Evolutionary conservation across 2,888 invertebrate species (phyloP), one percentile per base, ranked within the genome.

Genomic region (Cataglyphis albicans): DNA sequence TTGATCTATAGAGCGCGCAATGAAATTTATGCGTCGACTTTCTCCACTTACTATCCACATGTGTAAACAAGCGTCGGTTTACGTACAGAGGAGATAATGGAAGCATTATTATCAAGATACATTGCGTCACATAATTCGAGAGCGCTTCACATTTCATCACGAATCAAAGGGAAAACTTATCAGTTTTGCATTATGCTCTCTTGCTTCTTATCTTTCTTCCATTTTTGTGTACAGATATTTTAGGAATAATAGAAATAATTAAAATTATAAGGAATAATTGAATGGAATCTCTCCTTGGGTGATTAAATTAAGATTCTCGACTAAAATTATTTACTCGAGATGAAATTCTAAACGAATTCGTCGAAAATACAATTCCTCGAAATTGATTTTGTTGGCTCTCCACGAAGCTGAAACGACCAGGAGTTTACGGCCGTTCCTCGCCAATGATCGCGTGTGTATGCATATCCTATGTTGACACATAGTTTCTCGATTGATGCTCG

Each of bases 21-120:
- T 80, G 44, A 80, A 70, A 78, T 78, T 78, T 72, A 80, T 80
- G 44, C 70, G 32, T 70, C 78, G 68, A 4, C 55, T 18, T 68
- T 12, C 57, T 70, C 41, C 41, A 70, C 70, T 70, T 59, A 21
- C 59, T 38, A n/a, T 4, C n/a, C 7, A 18, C 29, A 7, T 29
- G 29, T 25, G 70, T 70, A 70, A 78, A 78, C 70, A 44, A 6
- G 32, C 32, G 29, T 44, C 68, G 32, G 55, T 38, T 68, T 70
- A 38, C 44, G 12, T 18, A n/a, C 32, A n/a, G n/a, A 25, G 15
- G 3, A 41, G 44, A 29, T 70, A 70, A 72, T 48, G 59, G n/a
- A 35, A 18, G 41, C 18, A 35, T 67, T 67, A 41, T n/a, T 12
- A 48, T 52, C 7, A n/a, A 52, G n/a, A 6, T 52, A 35, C 21